phyloP scores from a whole-genome alignment of 2,797 vertebrate genomes.

The Psittacula echo region DNA sequence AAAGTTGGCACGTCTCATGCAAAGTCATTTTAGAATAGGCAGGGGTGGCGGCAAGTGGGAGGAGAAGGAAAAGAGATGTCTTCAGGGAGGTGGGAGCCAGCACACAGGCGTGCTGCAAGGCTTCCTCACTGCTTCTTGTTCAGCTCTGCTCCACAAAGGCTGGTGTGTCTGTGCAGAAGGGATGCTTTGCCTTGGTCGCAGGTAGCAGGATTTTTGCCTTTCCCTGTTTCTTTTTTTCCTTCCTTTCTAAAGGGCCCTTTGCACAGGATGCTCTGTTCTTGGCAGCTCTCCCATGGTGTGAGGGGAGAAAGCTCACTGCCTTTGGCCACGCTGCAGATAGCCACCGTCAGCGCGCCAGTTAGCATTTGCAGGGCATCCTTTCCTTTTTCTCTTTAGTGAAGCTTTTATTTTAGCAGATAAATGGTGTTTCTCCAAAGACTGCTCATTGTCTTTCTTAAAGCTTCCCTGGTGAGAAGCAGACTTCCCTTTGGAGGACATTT shows the following conservation, averaged over 20 bases:
- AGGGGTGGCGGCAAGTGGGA: background rate
- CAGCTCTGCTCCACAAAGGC: background rate
- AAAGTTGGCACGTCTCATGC: background rate
- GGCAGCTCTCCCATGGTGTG: background rate
- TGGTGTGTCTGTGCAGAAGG: background rate
- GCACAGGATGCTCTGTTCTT: conserved; percentile 9
- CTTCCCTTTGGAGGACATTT: background rate
- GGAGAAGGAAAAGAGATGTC: conserved; percentile 36
- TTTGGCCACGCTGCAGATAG: background rate
- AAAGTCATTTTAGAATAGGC: conserved; percentile 16
- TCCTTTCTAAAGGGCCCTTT: conserved; percentile 12
- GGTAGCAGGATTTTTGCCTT: background rate
- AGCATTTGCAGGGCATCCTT: background rate
- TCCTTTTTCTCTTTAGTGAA: background rate
- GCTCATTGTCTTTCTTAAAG: background rate
- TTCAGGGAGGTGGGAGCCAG: background rate
- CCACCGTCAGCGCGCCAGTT: background rate
- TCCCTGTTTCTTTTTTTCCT: background rate
- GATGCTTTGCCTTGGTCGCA: background rate
- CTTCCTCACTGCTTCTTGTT: background rate
- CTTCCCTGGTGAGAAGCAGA: background rate
- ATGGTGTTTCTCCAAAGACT: background rate
- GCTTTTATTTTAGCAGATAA: background rate
- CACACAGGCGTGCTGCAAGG: background rate
- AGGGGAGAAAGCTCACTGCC: background rate